Evolutionary conservation across 1,140 invertebrate species (phyloP).

Genomic region (Aphelinus certus): DNA sequence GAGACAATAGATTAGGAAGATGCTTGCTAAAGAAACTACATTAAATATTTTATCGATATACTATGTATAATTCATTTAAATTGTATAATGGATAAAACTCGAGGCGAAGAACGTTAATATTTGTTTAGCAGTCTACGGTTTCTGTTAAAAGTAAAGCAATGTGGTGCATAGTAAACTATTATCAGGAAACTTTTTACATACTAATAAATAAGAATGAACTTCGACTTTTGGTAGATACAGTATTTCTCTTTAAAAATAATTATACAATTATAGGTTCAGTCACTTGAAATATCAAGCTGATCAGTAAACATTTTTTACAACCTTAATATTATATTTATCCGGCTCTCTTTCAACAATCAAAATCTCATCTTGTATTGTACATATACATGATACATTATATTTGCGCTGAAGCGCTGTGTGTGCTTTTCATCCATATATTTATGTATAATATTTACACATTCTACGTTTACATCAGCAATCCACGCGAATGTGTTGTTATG

Average conservation of each 20-base stretch:
- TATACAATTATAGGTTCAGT: conserved; percentile 41
- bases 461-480: conserved; percentile 35
- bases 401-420: conserved; percentile 17
- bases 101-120: conserved; percentile 46
- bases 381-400: conserved; percentile 34
- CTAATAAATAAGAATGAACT: conserved; percentile 49
- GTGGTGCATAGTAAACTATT: conserved; percentile 48
- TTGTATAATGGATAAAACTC: conserved; percentile 53
- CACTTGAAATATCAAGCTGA: conserved; percentile 30
- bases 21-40: no score
- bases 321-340: conserved; percentile 41
- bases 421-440: conserved; percentile 20
- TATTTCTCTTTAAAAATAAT: conserved; percentile 33
- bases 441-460: conserved; percentile 39
- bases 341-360: conserved; percentile 32
- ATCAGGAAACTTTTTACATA: conserved; percentile 35
- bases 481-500: conserved; percentile 51
- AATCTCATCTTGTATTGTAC: conserved; percentile 33
- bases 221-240: conserved; percentile 36
- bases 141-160: conserved; percentile 47
- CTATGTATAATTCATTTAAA: conserved; percentile 50
- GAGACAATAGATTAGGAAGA: no score
- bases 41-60: conserved; percentile 16
- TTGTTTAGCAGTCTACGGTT: conserved; percentile 50
- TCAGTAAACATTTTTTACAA: conserved; percentile 23